Base-by-base conservation (phyloP, 2,113 vertebrate species). In the Oryzias melastigma region DNA sequence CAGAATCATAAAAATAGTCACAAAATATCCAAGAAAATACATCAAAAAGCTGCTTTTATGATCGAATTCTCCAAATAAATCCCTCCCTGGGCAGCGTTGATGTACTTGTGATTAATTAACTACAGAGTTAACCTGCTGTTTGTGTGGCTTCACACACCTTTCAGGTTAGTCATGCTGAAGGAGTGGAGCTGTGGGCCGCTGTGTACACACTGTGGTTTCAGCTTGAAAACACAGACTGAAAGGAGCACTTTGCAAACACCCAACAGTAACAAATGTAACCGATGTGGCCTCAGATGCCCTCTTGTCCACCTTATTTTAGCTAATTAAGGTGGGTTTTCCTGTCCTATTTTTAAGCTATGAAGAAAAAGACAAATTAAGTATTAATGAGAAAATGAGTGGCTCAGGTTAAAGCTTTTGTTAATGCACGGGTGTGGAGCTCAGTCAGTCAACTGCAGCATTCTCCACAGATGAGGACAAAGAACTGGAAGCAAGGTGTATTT, bases 121-220 rank as follows among this genome's bases (percentile, higher is more conserved):
- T 65, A 78, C 62, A n/a, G 29, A 35, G 53, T n/a, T 24, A 25
- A 46, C 12, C 66, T 5, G 65, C 2, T 27, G 68, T 58, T 16
- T n/a, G 7, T 59, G 70, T 10, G 73, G 65, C 65, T 52, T 65
- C 20, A 0, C 65, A 35, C 43, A 65, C 58, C 63, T 72, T 41
- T 65, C 52, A 45, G 66, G 48, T 71, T 57, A 75, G 69, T 81
- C 68, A 69, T 47, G 68, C 29, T 19, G 71, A 52, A 84, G 63
- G 50, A 59, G 62, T 45, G 65, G 51, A 58, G 22, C 49, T 17
- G 52, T 29, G 1, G 25, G 50, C 42, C 13, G 16, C 61, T 72
- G 68, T 75, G 73, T 84, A 80, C 56, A 80, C 62, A 82, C 1
- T 22, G 57, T 13, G 58, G 71, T 53, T 68, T 64, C 1, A 68